Evolutionary conservation across 2,797 vertebrate species (phyloP).

Genomic region (Hapalemur alaotrensis): DNA sequence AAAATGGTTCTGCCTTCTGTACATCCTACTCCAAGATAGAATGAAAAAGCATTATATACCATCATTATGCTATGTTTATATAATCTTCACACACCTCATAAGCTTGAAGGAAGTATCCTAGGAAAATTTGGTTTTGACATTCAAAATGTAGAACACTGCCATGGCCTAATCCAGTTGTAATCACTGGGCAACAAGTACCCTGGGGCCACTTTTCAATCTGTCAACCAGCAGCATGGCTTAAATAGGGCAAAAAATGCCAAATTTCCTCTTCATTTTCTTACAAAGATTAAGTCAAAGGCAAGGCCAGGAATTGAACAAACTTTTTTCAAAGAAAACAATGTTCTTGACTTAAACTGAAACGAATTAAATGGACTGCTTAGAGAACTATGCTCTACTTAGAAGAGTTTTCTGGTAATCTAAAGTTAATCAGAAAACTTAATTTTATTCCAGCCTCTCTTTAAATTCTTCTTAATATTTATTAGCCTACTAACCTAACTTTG

Average conservation of each 20-base stretch:
- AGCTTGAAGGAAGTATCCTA: neutral
- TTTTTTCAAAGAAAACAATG: conserved; percentile 12
- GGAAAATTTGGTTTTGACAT: neutral
- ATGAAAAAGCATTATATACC: neutral
- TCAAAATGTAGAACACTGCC: neutral
- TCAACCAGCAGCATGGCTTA: neutral
- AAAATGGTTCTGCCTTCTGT: neutral
- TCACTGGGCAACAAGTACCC: neutral
- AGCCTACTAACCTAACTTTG: conserved; percentile 45
- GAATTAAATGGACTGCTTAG: conserved; percentile 35
- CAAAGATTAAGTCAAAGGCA: conserved; percentile 39
- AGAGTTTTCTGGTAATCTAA: conserved; percentile 45
- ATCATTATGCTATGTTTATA: neutral
- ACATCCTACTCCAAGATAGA: neutral
- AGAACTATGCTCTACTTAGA: conserved; percentile 44
- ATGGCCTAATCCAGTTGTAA: neutral
- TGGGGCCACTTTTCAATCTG: neutral
- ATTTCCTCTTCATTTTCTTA: conserved; percentile 39
- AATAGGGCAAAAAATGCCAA: neutral
- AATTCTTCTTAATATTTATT: conserved; percentile 57
- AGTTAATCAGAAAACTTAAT: conserved; percentile 44
- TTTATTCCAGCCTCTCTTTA: conserved; percentile 49
- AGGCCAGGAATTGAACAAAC: neutral
- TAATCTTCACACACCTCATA: neutral
- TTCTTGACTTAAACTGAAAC: conserved; percentile 52